These are phyloP conservation scores for Dendrolimus punctatus DNA, from an alignment of 1,140 invertebrate species.

Conservation along the genomic window DNA sequence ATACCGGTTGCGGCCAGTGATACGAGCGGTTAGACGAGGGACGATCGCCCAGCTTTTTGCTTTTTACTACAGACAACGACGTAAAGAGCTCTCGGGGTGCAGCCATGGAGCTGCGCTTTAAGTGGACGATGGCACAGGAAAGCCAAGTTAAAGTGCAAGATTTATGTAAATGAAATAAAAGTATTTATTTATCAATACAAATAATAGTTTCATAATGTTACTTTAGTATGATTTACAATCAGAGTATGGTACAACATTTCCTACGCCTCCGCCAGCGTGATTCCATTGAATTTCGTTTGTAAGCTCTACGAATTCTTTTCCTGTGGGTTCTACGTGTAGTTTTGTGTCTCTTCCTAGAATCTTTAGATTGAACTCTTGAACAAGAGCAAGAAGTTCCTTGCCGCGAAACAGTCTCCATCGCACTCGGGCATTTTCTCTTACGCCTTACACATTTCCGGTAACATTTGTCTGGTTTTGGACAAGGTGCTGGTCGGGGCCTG, in stretches of 20 bases:
- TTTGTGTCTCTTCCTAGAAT: slow-evolving; percentile 29
- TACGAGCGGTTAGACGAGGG: too few species aligned
- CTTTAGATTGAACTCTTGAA: slow-evolving; percentile 32
- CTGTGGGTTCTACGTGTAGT: slow-evolving; percentile 33
- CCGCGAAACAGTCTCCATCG: slow-evolving; percentile 39
- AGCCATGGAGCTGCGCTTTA: too few species aligned
- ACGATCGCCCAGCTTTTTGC: too few species aligned
- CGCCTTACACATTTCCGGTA: slow-evolving; percentile 39
- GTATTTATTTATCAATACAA: too few species aligned
- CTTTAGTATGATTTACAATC: too few species aligned
- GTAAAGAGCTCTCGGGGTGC: too few species aligned
- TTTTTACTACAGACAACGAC: too few species aligned
- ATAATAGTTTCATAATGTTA: too few species aligned
- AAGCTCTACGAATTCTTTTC: slow-evolving; percentile 39
- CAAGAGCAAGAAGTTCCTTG: slow-evolving; percentile 40
- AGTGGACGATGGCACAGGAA: too few species aligned
- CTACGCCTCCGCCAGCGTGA: slow-evolving; percentile 38
- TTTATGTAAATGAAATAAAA: too few species aligned
- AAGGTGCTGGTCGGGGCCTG: slow-evolving; percentile 45
- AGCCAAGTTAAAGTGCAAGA: too few species aligned
- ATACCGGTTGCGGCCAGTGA: too few species aligned
- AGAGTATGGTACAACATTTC: slow-evolving; percentile 43
- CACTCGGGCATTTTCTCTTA: slow-evolving; percentile 47
- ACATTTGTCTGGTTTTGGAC: slow-evolving; percentile 45
- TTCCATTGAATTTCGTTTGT: slow-evolving; percentile 33